Conservation (phyloP, 1,140 invertebrate species). For the Hycleus phaleratus region DNA sequence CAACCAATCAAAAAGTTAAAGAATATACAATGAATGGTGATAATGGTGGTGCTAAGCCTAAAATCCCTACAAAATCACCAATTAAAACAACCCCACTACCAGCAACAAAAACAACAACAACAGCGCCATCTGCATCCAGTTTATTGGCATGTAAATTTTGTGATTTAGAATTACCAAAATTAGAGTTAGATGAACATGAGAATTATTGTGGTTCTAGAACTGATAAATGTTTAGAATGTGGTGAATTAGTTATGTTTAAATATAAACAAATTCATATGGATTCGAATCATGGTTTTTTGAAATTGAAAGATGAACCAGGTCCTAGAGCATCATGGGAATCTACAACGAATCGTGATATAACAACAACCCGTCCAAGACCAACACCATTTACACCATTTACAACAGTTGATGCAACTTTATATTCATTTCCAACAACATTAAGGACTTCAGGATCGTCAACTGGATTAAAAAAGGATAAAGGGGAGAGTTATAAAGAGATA, state of each 20-base stretch:
- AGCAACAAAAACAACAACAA: neutral
- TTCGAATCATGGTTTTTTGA: slow-evolving; percentile 52
- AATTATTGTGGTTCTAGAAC: slow-evolving; percentile 61
- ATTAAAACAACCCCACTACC: no score
- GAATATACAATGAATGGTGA: no score
- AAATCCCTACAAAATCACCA: no score
- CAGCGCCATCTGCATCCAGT: neutral
- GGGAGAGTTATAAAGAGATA: slow-evolving; percentile 36
- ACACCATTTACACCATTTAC: slow-evolving; percentile 18
- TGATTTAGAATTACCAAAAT: slow-evolving; percentile 52
- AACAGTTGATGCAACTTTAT: slow-evolving; percentile 24
- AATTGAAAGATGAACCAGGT: slow-evolving; percentile 44
- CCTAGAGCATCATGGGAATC: slow-evolving; percentile 30
- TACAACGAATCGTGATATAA: slow-evolving; percentile 5
- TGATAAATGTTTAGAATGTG: slow-evolving; percentile 55
- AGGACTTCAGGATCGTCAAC: slow-evolving; percentile 6
- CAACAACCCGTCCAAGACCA: slow-evolving; percentile 15
- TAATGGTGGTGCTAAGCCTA: no score
- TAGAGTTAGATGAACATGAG: slow-evolving; percentile 50
- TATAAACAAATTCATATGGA: slow-evolving; percentile 55
- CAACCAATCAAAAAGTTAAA: no score
- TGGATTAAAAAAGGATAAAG: slow-evolving; percentile 27
- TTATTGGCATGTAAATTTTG: slow-evolving; percentile 52
- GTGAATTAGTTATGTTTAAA: slow-evolving; percentile 58
- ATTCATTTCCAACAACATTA: slow-evolving; percentile 20